Evolutionary conservation across 2,888 invertebrate species (phyloP), one percentile per base, ranked within the genome.

Genomic region (Pachydiplax longipennis): DNA sequence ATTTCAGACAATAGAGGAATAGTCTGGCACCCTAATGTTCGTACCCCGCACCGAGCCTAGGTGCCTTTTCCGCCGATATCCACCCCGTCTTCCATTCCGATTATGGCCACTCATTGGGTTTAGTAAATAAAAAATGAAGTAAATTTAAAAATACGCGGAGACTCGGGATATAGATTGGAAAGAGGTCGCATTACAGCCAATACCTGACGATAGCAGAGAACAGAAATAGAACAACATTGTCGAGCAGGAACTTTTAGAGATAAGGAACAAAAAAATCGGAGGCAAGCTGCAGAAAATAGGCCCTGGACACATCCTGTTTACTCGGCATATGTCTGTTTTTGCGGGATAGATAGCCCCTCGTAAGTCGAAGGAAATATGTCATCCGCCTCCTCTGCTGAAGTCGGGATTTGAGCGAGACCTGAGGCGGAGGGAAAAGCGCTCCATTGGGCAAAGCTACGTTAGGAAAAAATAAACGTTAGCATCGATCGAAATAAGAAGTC

Each of bases 401-500:
- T 31, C 73, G 35, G 87, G 87, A 61, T 81, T 81, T 37, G 15
- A 22, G 8, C 58, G 58, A 35, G 35, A 48, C 25, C 31, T 8
- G 22, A 15, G 25, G 37, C 5, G 31, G 61, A 25, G 83, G 82
- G 82, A n/a, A 10, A 1, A 18, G 18, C 13, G 22, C 31, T 31
- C 25, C 53, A 53, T 48, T 22, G 25, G 73, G n/a, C 35, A 37
- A 37, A 35, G 25, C 22, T 22, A 37, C 37, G 58, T 65, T n/a
- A 31, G 18, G 37, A 37, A 31, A 18, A 35, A 65, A 25, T 35
- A 58, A 83, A 53, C 35, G 53, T 87, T 58, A 87, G 87, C 61
- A 35, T 35, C 61, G 87, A 87, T 87, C 87, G 87, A 87, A 87
- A 65, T 87, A 87, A 87, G 87, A 61, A 58, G 37, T 87, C 87